Conservation (phyloP, 2,888 invertebrate species). For the Caenorhabditis imperialis region DNA sequence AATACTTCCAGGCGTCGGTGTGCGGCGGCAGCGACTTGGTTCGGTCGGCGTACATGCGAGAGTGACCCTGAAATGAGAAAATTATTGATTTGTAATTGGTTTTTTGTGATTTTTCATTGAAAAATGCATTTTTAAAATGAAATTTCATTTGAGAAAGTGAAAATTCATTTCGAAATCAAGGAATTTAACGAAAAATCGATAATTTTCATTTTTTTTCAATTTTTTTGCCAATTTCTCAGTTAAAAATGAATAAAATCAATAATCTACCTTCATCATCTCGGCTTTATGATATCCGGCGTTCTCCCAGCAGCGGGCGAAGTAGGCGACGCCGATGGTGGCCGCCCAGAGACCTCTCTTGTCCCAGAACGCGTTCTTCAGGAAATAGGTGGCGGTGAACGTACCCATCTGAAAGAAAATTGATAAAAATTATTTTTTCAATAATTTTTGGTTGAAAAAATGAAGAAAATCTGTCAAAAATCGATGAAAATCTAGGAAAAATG, state of each 20-base stretch:
- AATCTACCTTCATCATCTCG: conserved; percentile 70
- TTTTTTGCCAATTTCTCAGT: too few relatives aligned
- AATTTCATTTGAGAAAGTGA: too few relatives aligned
- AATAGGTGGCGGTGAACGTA: conserved; percentile 71
- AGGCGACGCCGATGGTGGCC: conserved; percentile 56
- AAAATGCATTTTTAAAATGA: too few relatives aligned
- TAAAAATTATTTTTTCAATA: neutral
- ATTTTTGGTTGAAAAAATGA: neutral
- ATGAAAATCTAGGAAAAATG: neutral
- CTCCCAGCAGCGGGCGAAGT: conserved; percentile 69
- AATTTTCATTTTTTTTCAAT: too few relatives aligned
- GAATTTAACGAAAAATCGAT: too few relatives aligned
- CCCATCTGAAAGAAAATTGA: conserved; percentile 57
- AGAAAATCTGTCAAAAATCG: conserved; percentile 6
- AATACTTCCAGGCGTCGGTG: conserved; percentile 70
- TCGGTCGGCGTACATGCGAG: conserved; percentile 66
- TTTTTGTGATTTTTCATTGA: too few relatives aligned
- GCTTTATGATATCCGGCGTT: conserved; percentile 64
- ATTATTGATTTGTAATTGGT: neutral
- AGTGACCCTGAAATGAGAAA: conserved; percentile 60
- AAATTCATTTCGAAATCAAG: too few relatives aligned
- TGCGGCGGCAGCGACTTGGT: conserved; percentile 55
- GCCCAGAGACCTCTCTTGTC: conserved; percentile 59
- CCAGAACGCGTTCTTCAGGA: conserved; percentile 61
- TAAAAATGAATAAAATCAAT: neutral